phyloP scores from a whole-genome alignment of 2,113 vertebrate genomes.

The Istiophorus platypterus region DNA sequence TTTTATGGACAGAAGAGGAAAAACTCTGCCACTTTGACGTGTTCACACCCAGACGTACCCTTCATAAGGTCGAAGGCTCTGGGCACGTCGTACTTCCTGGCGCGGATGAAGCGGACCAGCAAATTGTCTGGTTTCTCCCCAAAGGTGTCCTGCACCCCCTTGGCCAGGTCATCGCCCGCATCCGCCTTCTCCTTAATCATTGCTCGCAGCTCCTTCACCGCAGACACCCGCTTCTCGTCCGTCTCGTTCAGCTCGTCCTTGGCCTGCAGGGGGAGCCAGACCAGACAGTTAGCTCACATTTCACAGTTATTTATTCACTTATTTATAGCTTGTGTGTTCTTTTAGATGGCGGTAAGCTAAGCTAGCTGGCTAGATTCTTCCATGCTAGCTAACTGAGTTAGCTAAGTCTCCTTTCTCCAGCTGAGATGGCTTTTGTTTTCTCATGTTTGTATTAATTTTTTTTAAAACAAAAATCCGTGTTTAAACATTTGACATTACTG shows the following conservation, averaged over 20 bases:
- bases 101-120: constrained; percentile 93
- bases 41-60: constrained; percentile 80
- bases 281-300: neutral
- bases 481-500: no score
- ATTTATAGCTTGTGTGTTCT: neutral
- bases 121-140: constrained; percentile 84
- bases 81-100: constrained; percentile 92
- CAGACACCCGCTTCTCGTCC: constrained; percentile 87
- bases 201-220: constrained; percentile 87
- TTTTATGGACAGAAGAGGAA: neutral
- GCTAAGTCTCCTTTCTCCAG: neutral
- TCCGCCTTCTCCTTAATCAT: constrained; percentile 88
- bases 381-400: neutral
- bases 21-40: neutral
- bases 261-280: constrained; percentile 83
- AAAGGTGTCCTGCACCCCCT: constrained; percentile 88
- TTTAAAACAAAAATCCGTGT: no score
- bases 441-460: neutral
- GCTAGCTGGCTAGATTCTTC: neutral
- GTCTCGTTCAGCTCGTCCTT: constrained; percentile 97
- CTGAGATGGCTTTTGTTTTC: neutral
- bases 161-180: constrained; percentile 86
- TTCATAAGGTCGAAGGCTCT: constrained; percentile 94
- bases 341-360: neutral
- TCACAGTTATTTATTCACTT: neutral